Evolutionary conservation across 2,888 invertebrate species (phyloP).

Genomic region (Platycnemis pennipes): DNA sequence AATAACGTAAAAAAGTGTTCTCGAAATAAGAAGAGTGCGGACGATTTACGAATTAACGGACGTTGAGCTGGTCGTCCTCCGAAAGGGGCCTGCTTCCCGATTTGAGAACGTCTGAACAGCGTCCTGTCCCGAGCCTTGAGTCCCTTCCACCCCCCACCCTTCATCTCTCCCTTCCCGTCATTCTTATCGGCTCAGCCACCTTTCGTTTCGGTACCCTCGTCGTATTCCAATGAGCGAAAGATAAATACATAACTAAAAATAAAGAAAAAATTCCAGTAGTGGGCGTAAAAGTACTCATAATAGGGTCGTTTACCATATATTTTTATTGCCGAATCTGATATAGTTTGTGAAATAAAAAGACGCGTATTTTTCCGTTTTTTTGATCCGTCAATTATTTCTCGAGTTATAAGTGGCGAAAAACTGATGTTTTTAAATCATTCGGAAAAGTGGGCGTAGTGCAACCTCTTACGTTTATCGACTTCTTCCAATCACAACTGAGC

Average conservation of each 20-base stretch:
- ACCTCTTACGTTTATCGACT: no score
- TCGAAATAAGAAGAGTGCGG: background rate
- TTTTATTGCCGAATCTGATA: no score
- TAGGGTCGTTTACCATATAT: no score
- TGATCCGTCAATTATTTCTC: no score
- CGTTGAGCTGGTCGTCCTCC: background rate
- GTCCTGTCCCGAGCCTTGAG: background rate
- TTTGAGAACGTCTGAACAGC: background rate
- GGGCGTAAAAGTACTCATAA: slow-evolving; percentile 26
- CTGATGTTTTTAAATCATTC: no score
- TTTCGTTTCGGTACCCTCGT: slow-evolving; percentile 27
- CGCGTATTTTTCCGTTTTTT: no score
- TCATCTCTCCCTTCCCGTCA: background rate
- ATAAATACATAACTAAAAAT: no score
- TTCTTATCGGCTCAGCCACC: slow-evolving; percentile 44
- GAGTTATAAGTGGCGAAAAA: no score
- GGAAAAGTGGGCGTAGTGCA: no score
- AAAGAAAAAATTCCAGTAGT: no score
- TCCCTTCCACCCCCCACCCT: background rate
- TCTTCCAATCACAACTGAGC: no score
- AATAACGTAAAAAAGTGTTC: background rate
- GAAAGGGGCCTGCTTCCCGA: background rate
- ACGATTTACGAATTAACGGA: background rate
- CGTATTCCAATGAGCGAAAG: slow-evolving; percentile 44
- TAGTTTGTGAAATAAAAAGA: no score